Conservation (phyloP, 2,888 invertebrate genomes). For the Ditula angustiorana region DNA sequence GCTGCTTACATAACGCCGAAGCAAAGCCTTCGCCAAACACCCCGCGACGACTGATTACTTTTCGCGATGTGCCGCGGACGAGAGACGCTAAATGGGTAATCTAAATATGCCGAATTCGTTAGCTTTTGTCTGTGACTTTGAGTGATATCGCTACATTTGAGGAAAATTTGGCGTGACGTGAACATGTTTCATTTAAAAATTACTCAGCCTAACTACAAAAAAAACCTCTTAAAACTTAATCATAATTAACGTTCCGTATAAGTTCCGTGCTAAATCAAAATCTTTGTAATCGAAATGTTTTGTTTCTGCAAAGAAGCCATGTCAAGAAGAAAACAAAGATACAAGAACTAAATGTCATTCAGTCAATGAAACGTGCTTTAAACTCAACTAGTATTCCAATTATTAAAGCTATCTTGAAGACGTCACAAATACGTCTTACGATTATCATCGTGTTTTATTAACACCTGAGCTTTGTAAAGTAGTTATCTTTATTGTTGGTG, state of each 20-base stretch:
- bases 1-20: constrained; percentile 43
- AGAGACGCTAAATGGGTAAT: constrained; percentile 49
- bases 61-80: constrained; percentile 43
- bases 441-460: constrained; percentile 25
- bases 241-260: background rate
- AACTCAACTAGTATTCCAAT: background rate
- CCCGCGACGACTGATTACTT: constrained; percentile 46
- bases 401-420: constrained; percentile 12
- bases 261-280: background rate
- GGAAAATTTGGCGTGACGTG: constrained; percentile 9
- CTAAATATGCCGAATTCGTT: constrained; percentile 41
- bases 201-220: too few species aligned
- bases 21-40: constrained; percentile 59
- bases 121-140: constrained; percentile 29
- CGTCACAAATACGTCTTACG: constrained; percentile 35
- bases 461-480: constrained; percentile 15
- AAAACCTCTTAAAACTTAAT: too few species aligned
- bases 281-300: background rate
- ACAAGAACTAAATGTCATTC: background rate
- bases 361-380: background rate
- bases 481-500: constrained; percentile 9
- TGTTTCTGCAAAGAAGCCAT: background rate
- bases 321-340: background rate
- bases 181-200: background rate
- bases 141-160: constrained; percentile 13